Evolutionary conservation across 2,797 vertebrate species (phyloP), one percentile per base, ranked within the genome.

Genomic region (Valencia hispanica): DNA sequence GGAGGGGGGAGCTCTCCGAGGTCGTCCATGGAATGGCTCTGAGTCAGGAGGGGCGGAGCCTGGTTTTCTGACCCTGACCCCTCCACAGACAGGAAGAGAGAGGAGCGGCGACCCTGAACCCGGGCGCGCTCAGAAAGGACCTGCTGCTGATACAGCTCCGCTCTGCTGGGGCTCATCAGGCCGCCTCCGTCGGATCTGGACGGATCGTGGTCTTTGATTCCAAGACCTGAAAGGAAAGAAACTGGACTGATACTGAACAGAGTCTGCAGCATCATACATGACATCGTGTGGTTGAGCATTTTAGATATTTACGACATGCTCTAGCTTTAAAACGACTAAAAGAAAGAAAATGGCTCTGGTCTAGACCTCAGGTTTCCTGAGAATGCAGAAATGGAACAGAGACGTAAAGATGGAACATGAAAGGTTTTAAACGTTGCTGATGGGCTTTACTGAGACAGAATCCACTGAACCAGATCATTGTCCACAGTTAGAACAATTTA

Each of bases 81-180:
- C 85, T 99, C 98, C 14, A 99, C 98, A 0, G 98, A 99, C 86
- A 99, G 96, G 94, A 99, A 99, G 94, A 99, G 97, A 10, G 98
- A 98, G 57, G 98, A 95, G 84, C 96, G 78, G 89, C 96, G 89
- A 90, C 94, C 98, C 95, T 95, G 96, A 50, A 96, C 94, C 11
- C 96, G 94, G 72, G 96, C 94, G 0, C 96, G 89, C 87, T 96
- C 95, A 0, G 95, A 95, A 1, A 96, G 94, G 34, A 96, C 94
- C 85, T 96, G 95, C 90, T 96, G 95, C 70, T 97, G 94, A 86
- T 96, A 96, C 43, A 97, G 93, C 27, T 99, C 98, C 5, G 96
- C 95, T 73, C 96, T 92, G 1, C 96, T 94, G n/a, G 96, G 96
- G 86, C 96, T 96, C 14, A 96, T 93, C 48, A 95, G 86, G 0